Evolutionary conservation across 2,797 vertebrate species (phyloP), one percentile per base, ranked within the genome.

Genomic region (Pseudochirops cupreus): DNA sequence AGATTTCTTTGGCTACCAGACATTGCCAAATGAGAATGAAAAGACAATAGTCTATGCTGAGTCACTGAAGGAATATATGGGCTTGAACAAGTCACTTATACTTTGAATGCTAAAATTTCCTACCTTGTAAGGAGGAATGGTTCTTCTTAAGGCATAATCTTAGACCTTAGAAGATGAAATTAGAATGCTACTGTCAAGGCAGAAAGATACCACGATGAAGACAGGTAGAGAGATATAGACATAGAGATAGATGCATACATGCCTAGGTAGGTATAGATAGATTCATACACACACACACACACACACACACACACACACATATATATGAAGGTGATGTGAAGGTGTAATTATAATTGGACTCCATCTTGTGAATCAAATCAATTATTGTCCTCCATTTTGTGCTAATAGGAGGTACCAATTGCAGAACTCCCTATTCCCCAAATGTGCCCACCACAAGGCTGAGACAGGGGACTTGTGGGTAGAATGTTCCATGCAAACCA

Each of bases 131-230:
- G 67, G 50, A 52, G 50, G 50, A 52, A 52, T 52, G 50, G 50
- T 52, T 52, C 50, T 52, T 52, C 50, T 52, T 52, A 52, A 52
- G 50, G 50, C 5, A 5, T 52, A 5, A 52, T 52, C 50, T 52
- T 52, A 52, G 50, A 52, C 50, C 31, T 93, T 96, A 92, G 21
- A 56, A 90, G 62, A 93, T 21, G 56, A 92, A 90, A 13, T 56
- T 52, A 92, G 46, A 95, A 94, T 92, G 91, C 94, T 93, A 92
- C 92, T 94, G 14, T 91, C 59, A 82, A 82, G 74, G 46, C 93
- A 93, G 39, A 91, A 91, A 93, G 24, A 91, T 90, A 29, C n/a
- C 0, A 55, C 55, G 18, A 16, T 93, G 74, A 39, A 39, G 33
- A 39, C 18, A 39, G 33, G 62, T 74, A 39, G 6, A 24, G n/a